Evolutionary conservation across 2,797 vertebrate genomes (phyloP).

Genomic region (Sebastes minor): DNA sequence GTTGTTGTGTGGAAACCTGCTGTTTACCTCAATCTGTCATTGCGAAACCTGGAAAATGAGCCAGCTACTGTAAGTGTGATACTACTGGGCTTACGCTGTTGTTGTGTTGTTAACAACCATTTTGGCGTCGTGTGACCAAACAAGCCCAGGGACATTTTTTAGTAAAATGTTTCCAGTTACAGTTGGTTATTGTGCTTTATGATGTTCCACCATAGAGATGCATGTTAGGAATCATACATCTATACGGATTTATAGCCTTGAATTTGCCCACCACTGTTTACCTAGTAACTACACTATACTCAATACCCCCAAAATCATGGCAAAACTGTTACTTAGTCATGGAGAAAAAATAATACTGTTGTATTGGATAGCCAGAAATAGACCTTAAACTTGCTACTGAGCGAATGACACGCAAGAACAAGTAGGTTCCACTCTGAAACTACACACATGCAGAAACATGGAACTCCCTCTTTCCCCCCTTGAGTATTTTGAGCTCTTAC

Average conservation of each 20-base stretch:
- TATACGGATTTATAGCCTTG: not conserved
- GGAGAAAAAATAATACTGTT: not conserved
- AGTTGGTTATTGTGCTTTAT: not conserved
- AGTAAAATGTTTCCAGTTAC: not conserved
- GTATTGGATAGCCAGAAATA: not conserved
- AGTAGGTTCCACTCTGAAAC: not conserved
- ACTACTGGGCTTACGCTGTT: not conserved
- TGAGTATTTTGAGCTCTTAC: conserved; percentile 5
- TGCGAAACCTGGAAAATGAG: not conserved
- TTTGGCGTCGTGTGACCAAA: not conserved
- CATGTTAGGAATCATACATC: not conserved
- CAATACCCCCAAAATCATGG: not conserved
- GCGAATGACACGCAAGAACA: not conserved
- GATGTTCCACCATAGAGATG: not conserved
- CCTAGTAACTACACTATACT: not conserved
- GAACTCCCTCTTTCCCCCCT: not conserved
- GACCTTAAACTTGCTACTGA: not conserved
- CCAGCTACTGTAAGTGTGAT: not conserved
- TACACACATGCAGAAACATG: not conserved
- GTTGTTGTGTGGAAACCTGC: not conserved
- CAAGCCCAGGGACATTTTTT: not conserved
- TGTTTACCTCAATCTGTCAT: not conserved
- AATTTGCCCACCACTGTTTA: not conserved
- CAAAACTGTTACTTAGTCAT: not conserved
- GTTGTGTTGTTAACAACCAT: not conserved